Base-by-base conservation (phyloP, 1,140 invertebrate species). In the Tyrophagus putrescentiae region DNA sequence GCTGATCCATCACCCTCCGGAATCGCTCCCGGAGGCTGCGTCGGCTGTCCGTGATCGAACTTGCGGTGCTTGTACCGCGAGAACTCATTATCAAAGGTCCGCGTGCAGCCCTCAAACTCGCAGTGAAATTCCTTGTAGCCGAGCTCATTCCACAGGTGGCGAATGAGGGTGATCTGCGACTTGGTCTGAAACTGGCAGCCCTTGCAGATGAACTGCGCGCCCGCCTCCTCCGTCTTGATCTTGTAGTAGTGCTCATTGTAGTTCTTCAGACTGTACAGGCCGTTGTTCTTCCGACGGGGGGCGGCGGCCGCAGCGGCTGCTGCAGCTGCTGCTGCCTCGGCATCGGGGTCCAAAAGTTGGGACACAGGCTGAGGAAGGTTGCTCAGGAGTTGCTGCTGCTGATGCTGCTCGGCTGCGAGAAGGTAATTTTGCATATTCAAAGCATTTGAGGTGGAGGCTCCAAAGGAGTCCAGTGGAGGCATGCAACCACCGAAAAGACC, bases 231-330 rank as follows among this genome's bases (percentile, higher is more conserved):
- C 9, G 18, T 44, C 18, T 23, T 16, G 21, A 21, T 32, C 36
- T 59, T 59, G 11, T 28, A 16, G n/a, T 44, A 59, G 13, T 25
- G 42, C 1, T 27, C 57, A 33, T 41, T 3, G 25, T 44, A 45
- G 36, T 59, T 59, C 39, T 59, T 59, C 11, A 59, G 27, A 42
- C 34, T 42, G 29, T 59, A 59, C n/a, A 59, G 41, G 13, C 57
- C 57, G 32, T 42, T 42, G 3, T 11, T 57, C 9, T 31, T 33
- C 29, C 21, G 18, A 4, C 6, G 33, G 13, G 11, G 25, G 18
- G 31, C 5, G 9, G 18, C 28, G 21, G 52, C 5, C 18, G 18
- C 52, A 6, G 28, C 28, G 9, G 11, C 45, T 27, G 18, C 52
- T 54, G 6, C 28, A 27, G 7, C 52, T 21, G 28, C 27, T 5